phyloP scores from a whole-genome alignment of 2,888 invertebrate genomes.

The Danaus chrysippus region DNA sequence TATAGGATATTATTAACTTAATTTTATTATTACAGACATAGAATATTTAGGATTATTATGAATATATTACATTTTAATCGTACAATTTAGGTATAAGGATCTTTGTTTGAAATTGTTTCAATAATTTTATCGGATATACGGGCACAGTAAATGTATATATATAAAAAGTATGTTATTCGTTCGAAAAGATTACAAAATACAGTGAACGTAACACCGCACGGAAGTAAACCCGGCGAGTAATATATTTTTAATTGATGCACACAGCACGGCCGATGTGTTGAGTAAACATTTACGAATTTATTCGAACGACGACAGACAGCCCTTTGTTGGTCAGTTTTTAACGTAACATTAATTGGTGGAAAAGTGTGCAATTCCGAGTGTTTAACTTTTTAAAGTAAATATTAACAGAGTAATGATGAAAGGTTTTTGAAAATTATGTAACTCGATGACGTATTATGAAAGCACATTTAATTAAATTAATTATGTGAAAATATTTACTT shows the following conservation, averaged over 20 bases:
- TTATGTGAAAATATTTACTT: constrained; percentile 8
- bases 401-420: constrained; percentile 57
- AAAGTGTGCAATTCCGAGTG: constrained; percentile 68
- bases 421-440: constrained; percentile 16
- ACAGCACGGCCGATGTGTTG: constrained; percentile 62
- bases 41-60: too few relatives aligned
- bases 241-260: constrained; percentile 76
- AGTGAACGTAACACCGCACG: constrained; percentile 30
- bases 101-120: too few relatives aligned
- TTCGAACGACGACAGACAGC: constrained; percentile 56
- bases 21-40: too few relatives aligned
- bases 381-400: constrained; percentile 65
- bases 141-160: background rate
- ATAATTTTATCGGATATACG: too few relatives aligned
- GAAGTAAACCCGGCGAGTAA: constrained; percentile 62
- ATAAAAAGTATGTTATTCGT: background rate
- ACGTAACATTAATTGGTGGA: constrained; percentile 70
- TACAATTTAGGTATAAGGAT: too few relatives aligned
- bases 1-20: too few relatives aligned
- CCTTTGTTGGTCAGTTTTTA: constrained; percentile 66
- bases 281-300: constrained; percentile 70
- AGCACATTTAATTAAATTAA: constrained; percentile 8
- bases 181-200: constrained; percentile 1
- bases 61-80: too few relatives aligned
- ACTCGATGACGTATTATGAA: constrained; percentile 11